Percentiles rank a stretch among this genome's conserved stretches.
Evolutionary conservation across 1,140 invertebrate genomes (phyloP).

Genomic region (Drosophila repleta): DNA sequence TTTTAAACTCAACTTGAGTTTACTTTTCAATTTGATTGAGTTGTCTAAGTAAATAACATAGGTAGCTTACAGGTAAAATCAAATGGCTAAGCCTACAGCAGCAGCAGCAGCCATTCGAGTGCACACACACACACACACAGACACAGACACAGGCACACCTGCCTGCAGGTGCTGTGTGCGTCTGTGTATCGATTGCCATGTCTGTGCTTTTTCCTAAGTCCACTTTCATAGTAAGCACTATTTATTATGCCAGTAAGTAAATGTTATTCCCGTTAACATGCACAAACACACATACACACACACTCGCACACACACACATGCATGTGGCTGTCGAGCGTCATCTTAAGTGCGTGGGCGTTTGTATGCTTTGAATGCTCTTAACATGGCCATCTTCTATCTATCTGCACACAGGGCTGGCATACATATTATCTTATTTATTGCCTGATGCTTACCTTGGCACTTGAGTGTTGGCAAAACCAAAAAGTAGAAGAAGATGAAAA

Average conservation of each 20-base stretch:
- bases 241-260: constrained; percentile 79
- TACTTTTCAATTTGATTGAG: constrained; percentile 80
- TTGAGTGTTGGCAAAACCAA: constrained; percentile 8
- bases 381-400: constrained; percentile 2
- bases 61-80: constrained; percentile 66
- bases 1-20: constrained; percentile 73
- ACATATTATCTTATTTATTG: constrained; percentile 50
- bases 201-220: constrained; percentile 30
- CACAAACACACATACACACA: constrained; percentile 60
- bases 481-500: too few species aligned
- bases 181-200: constrained; percentile 28
- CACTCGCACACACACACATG: constrained; percentile 5
- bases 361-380: constrained; percentile 13
- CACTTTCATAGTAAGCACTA: constrained; percentile 58
- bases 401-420: constrained; percentile 11
- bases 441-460: constrained; percentile 43
- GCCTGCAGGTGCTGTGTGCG: background rate
- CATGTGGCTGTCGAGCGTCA: constrained; percentile 10
- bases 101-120: constrained; percentile 35
- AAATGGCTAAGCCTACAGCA: constrained; percentile 57
- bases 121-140: constrained; percentile 14
- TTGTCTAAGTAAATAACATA: constrained; percentile 71
- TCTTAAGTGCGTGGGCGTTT: constrained; percentile 38
- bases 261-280: constrained; percentile 79
- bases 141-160: constrained; percentile 11